These are phyloP conservation scores for Polyergus mexicanus DNA, from an alignment of 1,140 invertebrate species.

Conservation along the genomic window DNA sequence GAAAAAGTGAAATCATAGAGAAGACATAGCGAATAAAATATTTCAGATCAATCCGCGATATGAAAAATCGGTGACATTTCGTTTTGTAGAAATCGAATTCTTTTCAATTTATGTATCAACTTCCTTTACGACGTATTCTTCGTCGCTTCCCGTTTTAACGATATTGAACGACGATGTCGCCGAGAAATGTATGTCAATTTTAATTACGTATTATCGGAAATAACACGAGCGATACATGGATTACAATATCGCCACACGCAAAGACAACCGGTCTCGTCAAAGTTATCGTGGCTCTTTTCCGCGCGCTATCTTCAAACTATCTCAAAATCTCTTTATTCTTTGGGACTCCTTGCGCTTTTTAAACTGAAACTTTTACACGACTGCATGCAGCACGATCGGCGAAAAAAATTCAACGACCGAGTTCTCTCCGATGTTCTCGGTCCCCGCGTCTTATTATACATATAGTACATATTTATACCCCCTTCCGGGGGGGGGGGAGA, in stretches of 20 bases:
- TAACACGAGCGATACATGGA: background rate
- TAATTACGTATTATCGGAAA: conserved; percentile 9
- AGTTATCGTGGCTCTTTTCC: background rate
- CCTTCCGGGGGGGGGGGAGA: too few relatives aligned
- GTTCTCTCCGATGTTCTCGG: background rate
- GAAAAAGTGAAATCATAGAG: background rate
- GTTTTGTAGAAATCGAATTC: background rate
- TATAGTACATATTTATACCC: background rate
- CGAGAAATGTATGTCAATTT: conserved; percentile 23
- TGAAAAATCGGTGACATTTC: background rate
- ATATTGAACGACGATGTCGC: background rate
- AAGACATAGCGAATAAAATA: background rate
- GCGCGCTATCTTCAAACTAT: background rate
- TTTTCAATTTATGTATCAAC: background rate
- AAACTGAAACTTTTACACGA: background rate
- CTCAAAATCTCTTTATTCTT: background rate
- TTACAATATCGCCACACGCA: background rate
- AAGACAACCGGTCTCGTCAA: background rate
- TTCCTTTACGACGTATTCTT: conserved; percentile 14
- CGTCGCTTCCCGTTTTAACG: background rate
- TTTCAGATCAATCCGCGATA: conserved; percentile 6
- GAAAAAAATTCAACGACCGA: background rate
- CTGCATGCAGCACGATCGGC: too few relatives aligned
- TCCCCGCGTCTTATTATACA: background rate
- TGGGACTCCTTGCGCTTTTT: background rate